phyloP scores from a whole-genome alignment of 2,797 vertebrate genomes.

The Eidolon dupreanum region DNA sequence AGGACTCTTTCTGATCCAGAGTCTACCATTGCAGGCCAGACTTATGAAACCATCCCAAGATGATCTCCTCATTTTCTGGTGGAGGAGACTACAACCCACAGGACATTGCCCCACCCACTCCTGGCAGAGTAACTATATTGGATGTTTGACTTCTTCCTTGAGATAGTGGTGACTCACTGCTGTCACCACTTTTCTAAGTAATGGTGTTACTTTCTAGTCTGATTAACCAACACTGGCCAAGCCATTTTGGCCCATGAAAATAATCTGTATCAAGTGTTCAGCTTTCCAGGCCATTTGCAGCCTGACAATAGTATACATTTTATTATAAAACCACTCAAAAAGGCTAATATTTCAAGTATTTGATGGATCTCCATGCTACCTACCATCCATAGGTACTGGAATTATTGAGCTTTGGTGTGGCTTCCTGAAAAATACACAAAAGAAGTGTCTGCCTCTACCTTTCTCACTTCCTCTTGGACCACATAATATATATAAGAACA shows the following conservation, averaged over 20 bases:
- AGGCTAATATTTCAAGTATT: not conserved
- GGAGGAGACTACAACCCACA: not conserved
- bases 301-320: not conserved
- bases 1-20: not conserved
- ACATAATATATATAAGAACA: not conserved
- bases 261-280: not conserved
- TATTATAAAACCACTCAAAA: not conserved
- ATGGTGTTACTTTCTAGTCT: not conserved
- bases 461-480: not conserved
- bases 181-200: not conserved
- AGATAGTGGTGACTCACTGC: not conserved
- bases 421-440: not conserved
- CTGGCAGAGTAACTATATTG: not conserved
- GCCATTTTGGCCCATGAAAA: not conserved
- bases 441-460: not conserved
- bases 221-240: not conserved
- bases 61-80: not conserved
- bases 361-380: rapidly evolving
- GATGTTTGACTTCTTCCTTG: not conserved
- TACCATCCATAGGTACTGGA: not conserved
- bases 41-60: not conserved
- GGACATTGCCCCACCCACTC: not conserved
- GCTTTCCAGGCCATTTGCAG: not conserved
- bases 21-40: no score
- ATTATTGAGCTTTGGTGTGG: not conserved